Evolutionary conservation across 2,888 invertebrate genomes (phyloP).

Genomic region (Ommatoiulus sabulosus): DNA sequence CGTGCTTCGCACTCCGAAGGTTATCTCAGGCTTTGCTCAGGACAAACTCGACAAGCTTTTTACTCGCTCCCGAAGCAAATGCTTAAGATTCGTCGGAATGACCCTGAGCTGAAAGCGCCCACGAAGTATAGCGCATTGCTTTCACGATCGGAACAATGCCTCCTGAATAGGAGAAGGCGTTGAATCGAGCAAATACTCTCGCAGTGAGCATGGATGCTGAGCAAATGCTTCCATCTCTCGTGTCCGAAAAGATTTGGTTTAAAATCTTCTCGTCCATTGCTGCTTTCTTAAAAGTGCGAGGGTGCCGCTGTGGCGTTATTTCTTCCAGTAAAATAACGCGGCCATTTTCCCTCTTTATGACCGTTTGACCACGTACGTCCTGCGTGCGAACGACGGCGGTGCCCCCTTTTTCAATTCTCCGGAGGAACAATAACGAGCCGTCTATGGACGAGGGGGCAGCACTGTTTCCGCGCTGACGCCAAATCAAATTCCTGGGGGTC

Average conservation of each 20-base stretch:
- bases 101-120: too few species aligned
- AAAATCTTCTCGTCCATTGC: background rate
- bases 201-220: too few species aligned
- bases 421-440: background rate
- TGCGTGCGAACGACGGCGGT: background rate
- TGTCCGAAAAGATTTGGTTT: background rate
- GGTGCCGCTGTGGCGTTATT: background rate
- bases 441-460: conserved; percentile 11
- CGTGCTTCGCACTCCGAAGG: too few species aligned
- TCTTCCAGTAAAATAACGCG: background rate
- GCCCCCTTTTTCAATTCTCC: background rate
- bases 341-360: background rate
- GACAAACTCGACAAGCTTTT: too few species aligned
- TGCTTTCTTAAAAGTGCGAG: background rate
- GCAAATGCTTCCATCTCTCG: background rate
- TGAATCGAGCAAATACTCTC: too few species aligned
- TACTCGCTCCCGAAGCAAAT: too few species aligned
- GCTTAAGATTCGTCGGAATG: too few species aligned
- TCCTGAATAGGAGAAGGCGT: too few species aligned
- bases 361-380: conserved; percentile 39
- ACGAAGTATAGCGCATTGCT: too few species aligned
- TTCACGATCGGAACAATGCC: too few species aligned
- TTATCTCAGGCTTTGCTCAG: too few species aligned
- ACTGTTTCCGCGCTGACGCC: background rate
- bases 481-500: conserved; percentile 31